Evolutionary conservation across 2,888 invertebrate genomes (phyloP).

Genomic region (Mechanitis messenoides): DNA sequence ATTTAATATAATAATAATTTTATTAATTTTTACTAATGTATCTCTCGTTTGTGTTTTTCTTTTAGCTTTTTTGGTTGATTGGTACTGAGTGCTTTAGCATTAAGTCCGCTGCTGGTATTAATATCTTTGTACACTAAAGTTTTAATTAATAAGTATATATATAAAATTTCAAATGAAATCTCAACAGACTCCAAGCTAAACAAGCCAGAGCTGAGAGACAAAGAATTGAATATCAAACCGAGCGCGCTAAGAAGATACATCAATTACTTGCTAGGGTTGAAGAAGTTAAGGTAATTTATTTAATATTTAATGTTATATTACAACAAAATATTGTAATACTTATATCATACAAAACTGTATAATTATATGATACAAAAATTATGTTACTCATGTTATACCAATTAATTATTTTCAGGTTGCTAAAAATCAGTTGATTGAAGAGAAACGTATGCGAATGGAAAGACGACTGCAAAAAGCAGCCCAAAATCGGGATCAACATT

Average conservation of each 20-base stretch:
- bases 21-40: too few relatives aligned
- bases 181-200: constrained; percentile 85
- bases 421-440: constrained; percentile 90
- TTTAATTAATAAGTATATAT: background rate
- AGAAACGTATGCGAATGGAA: constrained; percentile 85
- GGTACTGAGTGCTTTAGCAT: too few relatives aligned
- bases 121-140: background rate
- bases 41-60: too few relatives aligned
- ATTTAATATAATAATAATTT: too few relatives aligned
- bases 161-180: background rate
- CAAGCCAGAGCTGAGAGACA: constrained; percentile 94
- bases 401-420: constrained; percentile 73
- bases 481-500: constrained; percentile 90
- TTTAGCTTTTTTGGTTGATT: too few relatives aligned
- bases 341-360: background rate
- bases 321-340: too few relatives aligned
- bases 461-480: constrained; percentile 88
- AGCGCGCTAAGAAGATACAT: constrained; percentile 89
- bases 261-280: constrained; percentile 91
- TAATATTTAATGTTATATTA: background rate
- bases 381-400: background rate
- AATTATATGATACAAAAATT: background rate
- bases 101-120: too few relatives aligned
- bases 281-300: constrained; percentile 78
- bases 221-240: constrained; percentile 86